A percentile compares a stretch with the other conserved stretches of the same genome.
phyloP scores from a whole-genome alignment of 2,888 invertebrate species.

The Troides helena region DNA sequence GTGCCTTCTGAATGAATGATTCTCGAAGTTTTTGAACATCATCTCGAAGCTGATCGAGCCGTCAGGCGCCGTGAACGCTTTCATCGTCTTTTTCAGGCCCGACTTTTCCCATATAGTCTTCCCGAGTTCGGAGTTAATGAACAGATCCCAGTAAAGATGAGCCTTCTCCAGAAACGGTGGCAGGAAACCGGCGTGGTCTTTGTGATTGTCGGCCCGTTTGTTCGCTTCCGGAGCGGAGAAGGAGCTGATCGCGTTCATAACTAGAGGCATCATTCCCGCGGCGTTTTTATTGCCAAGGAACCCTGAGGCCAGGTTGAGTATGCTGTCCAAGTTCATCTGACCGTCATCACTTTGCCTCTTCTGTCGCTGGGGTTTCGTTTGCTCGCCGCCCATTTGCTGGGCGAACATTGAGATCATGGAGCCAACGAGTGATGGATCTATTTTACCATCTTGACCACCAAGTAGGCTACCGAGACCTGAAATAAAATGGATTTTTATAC shows the following conservation, averaged over 20 bases:
- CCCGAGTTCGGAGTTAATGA: conserved; percentile 88
- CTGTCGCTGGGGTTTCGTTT: conserved; percentile 43
- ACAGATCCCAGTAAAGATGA: conserved; percentile 89
- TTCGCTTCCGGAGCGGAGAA: conserved; percentile 82
- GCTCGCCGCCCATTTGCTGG: conserved; percentile 57
- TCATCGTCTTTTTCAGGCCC: conserved; percentile 84
- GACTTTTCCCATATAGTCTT: conserved; percentile 86
- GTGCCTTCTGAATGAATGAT: conserved; percentile 87
- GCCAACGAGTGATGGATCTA: conserved; percentile 77
- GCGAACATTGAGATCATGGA: conserved; percentile 73
- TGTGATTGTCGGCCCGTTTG: conserved; percentile 82
- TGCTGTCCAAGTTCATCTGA: conserved; percentile 75
- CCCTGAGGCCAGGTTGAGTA: conserved; percentile 78
- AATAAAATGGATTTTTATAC: background rate
- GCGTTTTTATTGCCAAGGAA: conserved; percentile 71
- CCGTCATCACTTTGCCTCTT: conserved; percentile 56
- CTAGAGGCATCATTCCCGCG: conserved; percentile 81
- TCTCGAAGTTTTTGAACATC: conserved; percentile 88
- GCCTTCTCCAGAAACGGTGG: conserved; percentile 83
- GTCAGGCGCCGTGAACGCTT: conserved; percentile 83
- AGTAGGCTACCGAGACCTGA: conserved; percentile 77
- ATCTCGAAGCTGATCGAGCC: conserved; percentile 86
- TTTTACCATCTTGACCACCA: conserved; percentile 80
- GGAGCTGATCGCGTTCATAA: conserved; percentile 83
- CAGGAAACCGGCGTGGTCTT: conserved; percentile 85